A percentile compares a stretch with the other conserved stretches of the same genome.
phyloP scores from a whole-genome alignment of 1,140 invertebrate genomes.

The Callitettix versicolor region DNA sequence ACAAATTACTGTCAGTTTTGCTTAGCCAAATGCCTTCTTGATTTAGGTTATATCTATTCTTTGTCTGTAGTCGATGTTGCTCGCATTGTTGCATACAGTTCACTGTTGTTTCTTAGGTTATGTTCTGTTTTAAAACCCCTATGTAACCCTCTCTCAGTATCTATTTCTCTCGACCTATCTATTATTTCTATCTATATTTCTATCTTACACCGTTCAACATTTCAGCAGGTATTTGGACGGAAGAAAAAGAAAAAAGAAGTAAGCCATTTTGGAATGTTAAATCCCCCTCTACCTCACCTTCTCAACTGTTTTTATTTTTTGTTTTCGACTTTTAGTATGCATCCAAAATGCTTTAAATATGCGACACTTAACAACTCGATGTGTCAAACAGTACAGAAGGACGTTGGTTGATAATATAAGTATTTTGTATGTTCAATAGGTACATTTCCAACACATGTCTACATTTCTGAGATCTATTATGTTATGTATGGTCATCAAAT shows the following conservation, averaged over 20 bases:
- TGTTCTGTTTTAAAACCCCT: no score
- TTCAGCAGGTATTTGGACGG: slow-evolving; percentile 80
- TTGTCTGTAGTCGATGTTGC: slow-evolving; percentile 6
- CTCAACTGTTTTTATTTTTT: not conserved
- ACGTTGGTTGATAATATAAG: no score
- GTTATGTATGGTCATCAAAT: no score
- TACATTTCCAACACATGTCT: no score
- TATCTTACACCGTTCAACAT: slow-evolving; percentile 38
- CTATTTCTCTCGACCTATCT: slow-evolving; percentile 10
- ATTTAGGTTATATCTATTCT: no score
- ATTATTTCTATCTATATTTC: slow-evolving; percentile 16
- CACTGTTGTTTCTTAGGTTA: no score
- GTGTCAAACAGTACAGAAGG: no score
- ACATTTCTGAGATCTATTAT: no score
- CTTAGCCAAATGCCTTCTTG: no score
- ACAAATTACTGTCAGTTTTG: no score
- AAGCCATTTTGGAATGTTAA: slow-evolving; percentile 42
- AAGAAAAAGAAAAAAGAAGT: slow-evolving; percentile 95
- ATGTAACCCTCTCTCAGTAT: not conserved
- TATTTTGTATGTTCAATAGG: no score
- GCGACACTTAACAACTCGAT: not conserved
- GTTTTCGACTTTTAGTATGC: not conserved
- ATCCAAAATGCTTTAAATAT: not conserved
- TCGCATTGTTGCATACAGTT: not conserved
- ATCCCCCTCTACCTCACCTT: not conserved